These are phyloP conservation scores for Acanthosepion esculentum DNA, from an alignment of 2,888 invertebrate genomes.

Conservation along the genomic window DNA sequence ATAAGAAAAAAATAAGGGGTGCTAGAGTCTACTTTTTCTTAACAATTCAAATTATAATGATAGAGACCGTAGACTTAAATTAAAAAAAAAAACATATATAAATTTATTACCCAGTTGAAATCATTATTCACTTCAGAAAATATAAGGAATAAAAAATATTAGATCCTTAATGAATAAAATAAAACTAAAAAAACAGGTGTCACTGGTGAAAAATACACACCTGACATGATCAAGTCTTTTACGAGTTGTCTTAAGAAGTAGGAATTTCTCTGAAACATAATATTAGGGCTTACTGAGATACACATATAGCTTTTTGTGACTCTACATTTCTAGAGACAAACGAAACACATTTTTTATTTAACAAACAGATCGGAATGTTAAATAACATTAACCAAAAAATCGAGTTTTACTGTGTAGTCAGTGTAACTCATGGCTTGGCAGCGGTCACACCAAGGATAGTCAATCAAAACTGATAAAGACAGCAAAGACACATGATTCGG, in stretches of 20 bases:
- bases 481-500: neutral
- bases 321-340: neutral
- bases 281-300: too few species aligned
- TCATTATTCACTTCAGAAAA: neutral
- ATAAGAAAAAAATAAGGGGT: too few species aligned
- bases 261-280: neutral
- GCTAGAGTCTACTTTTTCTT: too few species aligned
- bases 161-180: neutral
- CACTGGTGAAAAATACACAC: neutral
- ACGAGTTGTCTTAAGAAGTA: neutral
- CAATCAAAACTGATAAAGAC: neutral
- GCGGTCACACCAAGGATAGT: constrained; percentile 2
- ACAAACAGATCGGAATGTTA: too few species aligned
- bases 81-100: too few species aligned
- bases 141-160: neutral
- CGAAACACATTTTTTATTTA: too few species aligned
- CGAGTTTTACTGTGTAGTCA: neutral
- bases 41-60: too few species aligned
- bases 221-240: neutral
- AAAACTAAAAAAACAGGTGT: neutral
- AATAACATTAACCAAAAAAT: neutral
- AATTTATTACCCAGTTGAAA: too few species aligned
- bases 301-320: neutral
- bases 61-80: too few species aligned
- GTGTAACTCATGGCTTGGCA: neutral